Evolutionary conservation across 1,140 invertebrate genomes (phyloP).

Genomic region (Arion vulgaris): DNA sequence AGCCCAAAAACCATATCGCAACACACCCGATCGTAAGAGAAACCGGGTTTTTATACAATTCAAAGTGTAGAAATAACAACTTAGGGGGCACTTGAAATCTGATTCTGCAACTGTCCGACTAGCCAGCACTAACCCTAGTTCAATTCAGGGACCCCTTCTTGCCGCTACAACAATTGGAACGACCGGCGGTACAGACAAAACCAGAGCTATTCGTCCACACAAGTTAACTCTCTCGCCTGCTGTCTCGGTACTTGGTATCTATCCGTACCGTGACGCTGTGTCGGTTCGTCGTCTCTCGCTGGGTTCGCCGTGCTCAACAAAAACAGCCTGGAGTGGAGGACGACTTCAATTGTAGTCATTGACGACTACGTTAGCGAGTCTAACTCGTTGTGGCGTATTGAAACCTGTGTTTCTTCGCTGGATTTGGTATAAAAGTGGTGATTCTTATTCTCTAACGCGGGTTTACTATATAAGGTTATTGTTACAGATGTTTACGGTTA

Average conservation of each 20-base stretch:
- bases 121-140: background rate
- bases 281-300: background rate
- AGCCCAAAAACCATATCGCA: too few species aligned
- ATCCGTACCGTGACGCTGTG: background rate
- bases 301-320: background rate
- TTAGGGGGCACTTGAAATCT: background rate
- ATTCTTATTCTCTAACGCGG: background rate
- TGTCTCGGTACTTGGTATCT: background rate
- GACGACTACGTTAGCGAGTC: background rate
- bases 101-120: background rate
- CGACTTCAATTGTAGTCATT: background rate
- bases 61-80: background rate
- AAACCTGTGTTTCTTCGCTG: background rate
- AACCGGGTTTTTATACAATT: too few species aligned
- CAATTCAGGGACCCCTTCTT: background rate
- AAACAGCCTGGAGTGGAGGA: constrained; percentile 9
- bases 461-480: too few species aligned
- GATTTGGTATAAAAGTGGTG: background rate
- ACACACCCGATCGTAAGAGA: too few species aligned
- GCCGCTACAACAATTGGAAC: background rate
- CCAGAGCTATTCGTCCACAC: background rate
- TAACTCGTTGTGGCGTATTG: background rate
- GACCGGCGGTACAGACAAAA: background rate
- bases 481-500: too few species aligned
- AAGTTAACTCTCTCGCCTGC: background rate